A percentile compares a stretch with the other conserved stretches of the same genome.
phyloP scores from a whole-genome alignment of 2,888 invertebrate genomes.

The Rhopalosiphum nymphaeae region DNA sequence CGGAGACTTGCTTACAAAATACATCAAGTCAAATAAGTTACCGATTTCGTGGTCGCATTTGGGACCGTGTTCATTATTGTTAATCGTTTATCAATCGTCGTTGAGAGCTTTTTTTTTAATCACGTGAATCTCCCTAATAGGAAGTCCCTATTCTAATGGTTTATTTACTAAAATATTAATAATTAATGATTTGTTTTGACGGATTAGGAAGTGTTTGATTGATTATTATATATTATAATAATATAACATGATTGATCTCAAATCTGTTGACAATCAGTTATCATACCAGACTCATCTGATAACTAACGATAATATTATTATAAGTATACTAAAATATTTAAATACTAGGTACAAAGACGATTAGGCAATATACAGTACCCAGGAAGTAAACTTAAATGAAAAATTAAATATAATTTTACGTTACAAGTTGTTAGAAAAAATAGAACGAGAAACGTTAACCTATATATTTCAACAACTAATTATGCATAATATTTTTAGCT shows the following conservation, averaged over 20 bases:
- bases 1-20: background rate
- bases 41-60: background rate
- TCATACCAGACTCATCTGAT: background rate
- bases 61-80: background rate
- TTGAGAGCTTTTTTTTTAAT: background rate
- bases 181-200: conserved; percentile 26
- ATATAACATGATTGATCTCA: background rate
- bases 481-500: conserved; percentile 20
- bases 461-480: conserved; percentile 38
- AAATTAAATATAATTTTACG: background rate
- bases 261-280: background rate
- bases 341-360: background rate
- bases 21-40: background rate
- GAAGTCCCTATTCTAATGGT: background rate
- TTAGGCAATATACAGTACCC: background rate
- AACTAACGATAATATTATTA: conserved; percentile 19
- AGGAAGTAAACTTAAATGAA: background rate
- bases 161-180: background rate
- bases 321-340: background rate
- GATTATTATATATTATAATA: background rate
- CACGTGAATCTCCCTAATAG: background rate
- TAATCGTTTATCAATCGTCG: background rate
- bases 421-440: background rate
- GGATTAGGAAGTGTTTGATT: background rate
- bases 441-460: background rate